Evolutionary conservation across 2,888 invertebrate species (phyloP).

Genomic region (Parascotia fuliginaria): DNA sequence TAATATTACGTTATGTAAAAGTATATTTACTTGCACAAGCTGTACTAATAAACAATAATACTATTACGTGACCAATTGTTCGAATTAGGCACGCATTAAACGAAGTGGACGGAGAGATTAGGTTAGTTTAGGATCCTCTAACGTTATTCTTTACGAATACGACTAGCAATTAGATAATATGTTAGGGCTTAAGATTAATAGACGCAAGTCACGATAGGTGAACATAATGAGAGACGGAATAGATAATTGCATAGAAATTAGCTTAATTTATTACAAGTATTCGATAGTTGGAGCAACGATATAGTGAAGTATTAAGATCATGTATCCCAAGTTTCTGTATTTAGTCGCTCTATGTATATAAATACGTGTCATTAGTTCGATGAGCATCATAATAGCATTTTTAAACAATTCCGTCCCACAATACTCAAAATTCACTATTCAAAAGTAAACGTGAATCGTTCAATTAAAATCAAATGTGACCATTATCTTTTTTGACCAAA

Average conservation of each 20-base stretch:
- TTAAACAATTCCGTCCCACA: too few species aligned
- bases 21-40: not conserved
- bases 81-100: slow-evolving; percentile 10
- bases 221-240: not conserved
- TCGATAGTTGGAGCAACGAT: too few species aligned
- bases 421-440: too few species aligned
- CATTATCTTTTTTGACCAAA: too few species aligned
- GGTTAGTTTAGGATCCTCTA: slow-evolving; percentile 2
- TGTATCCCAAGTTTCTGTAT: too few species aligned
- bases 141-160: slow-evolving; percentile 11
- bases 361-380: too few species aligned
- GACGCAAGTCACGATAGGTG: slow-evolving; percentile 28
- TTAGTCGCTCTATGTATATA: too few species aligned
- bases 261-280: not conserved
- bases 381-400: too few species aligned
- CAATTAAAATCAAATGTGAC: too few species aligned
- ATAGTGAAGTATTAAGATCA: too few species aligned
- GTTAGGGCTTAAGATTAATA: slow-evolving; percentile 29
- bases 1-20: too few species aligned
- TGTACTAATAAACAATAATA: slow-evolving; percentile 1
- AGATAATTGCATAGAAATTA: not conserved
- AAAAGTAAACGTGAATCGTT: too few species aligned
- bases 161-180: slow-evolving; percentile 27
- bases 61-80: slow-evolving; percentile 14
- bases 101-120: slow-evolving; percentile 18